These are phyloP conservation scores for Podarcis siculus DNA, from an alignment of 2,797 vertebrate genomes.

Conservation along the genomic window DNA sequence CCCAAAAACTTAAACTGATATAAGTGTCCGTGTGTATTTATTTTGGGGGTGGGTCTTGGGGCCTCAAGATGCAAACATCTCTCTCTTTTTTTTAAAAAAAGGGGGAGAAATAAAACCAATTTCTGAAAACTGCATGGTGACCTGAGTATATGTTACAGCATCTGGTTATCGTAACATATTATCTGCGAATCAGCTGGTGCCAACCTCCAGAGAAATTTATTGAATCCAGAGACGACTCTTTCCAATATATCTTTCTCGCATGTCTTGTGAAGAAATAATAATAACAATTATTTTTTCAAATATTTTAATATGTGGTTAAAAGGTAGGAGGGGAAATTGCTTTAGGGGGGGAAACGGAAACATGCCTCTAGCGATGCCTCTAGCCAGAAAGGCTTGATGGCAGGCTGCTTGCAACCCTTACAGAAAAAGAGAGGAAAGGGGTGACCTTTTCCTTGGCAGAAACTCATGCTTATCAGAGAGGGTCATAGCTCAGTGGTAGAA, in stretches of 20 bases:
- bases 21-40: no score
- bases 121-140: background rate
- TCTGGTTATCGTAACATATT: background rate
- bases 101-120: background rate
- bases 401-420: background rate
- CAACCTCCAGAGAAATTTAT: constrained; percentile 23
- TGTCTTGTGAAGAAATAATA: background rate
- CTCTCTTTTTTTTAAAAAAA: background rate
- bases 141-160: background rate
- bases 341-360: background rate
- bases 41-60: no score
- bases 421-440: background rate
- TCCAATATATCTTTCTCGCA: background rate
- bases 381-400: background rate
- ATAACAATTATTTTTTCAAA: background rate
- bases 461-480: background rate
- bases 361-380: background rate
- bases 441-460: background rate
- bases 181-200: background rate
- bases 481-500: no score
- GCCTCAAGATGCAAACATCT: background rate
- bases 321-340: background rate
- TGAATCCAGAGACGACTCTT: background rate
- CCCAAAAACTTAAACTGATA: no score
- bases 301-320: background rate